Conservation (phyloP, 2,797 vertebrate genomes). For the Pagetopsis macropterus region DNA sequence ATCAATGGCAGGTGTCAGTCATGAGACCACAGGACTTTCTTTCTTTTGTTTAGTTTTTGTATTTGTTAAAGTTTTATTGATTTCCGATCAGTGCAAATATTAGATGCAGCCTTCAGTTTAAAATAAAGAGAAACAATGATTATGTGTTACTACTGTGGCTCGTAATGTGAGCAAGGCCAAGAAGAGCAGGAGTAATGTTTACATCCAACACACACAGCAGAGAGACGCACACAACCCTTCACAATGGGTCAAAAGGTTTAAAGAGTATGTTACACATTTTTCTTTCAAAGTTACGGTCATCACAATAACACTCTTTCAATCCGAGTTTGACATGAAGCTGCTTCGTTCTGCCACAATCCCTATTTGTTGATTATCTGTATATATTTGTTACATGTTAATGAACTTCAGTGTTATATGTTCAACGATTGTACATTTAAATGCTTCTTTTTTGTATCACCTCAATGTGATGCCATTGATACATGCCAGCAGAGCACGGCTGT, state of each 20-base stretch:
- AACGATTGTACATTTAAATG: slow-evolving; percentile 56
- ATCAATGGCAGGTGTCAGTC: slow-evolving; percentile 72
- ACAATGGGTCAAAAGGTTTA: slow-evolving; percentile 46
- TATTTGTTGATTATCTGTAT: slow-evolving; percentile 75
- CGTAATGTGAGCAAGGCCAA: slow-evolving; percentile 43
- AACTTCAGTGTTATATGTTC: slow-evolving; percentile 78
- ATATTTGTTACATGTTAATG: slow-evolving; percentile 74
- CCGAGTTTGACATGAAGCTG: slow-evolving; percentile 65
- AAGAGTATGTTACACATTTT: slow-evolving; percentile 60
- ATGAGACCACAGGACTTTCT: slow-evolving; percentile 65
- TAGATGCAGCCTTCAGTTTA: slow-evolving; percentile 45
- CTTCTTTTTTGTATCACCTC: slow-evolving; percentile 45
- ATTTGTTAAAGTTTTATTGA: slow-evolving; percentile 55
- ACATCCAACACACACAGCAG: slow-evolving; percentile 53
- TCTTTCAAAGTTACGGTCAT: slow-evolving; percentile 64
- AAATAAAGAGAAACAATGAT: slow-evolving; percentile 16
- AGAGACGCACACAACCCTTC: slow-evolving; percentile 54
- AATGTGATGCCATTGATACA: slow-evolving; percentile 54
- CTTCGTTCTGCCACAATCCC: slow-evolving; percentile 68
- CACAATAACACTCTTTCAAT: slow-evolving; percentile 45
- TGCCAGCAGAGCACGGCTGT: slow-evolving; percentile 51
- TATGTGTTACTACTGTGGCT: slow-evolving; percentile 47
- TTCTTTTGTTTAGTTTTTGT: slow-evolving; percentile 38
- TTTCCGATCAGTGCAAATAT: slow-evolving; percentile 74
- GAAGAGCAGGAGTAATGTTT: slow-evolving; percentile 68